These are phyloP conservation scores for Actias luna DNA, from an alignment of 2,888 invertebrate genomes.

Conservation along the genomic window DNA sequence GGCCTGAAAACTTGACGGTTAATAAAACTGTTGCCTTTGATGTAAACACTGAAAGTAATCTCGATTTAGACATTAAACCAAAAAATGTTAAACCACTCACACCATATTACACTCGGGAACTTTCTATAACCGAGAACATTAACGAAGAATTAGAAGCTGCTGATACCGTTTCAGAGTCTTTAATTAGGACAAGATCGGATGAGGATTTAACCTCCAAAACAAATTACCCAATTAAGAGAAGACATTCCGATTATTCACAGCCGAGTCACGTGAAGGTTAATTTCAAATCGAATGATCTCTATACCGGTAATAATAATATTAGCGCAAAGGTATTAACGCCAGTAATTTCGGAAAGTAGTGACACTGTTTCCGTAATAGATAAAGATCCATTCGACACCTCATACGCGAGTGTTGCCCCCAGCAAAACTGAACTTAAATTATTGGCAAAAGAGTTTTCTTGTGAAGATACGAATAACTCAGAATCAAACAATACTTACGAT, in stretches of 20 bases:
- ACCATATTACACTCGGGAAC: constrained; percentile 88
- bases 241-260: constrained; percentile 78
- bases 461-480: constrained; percentile 50
- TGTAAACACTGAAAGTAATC: constrained; percentile 60
- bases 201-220: constrained; percentile 82
- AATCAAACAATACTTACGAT: constrained; percentile 62
- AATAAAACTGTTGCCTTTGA: constrained; percentile 80
- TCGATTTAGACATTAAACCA: constrained; percentile 82
- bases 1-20: constrained; percentile 82
- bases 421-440: constrained; percentile 89
- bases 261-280: constrained; percentile 40
- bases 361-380: constrained; percentile 68
- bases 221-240: constrained; percentile 60
- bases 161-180: constrained; percentile 83
- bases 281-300: constrained; percentile 58
- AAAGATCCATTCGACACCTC: constrained; percentile 94
- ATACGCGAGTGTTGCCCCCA: constrained; percentile 87
- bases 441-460: constrained; percentile 88
- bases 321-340: constrained; percentile 85
- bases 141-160: constrained; percentile 83
- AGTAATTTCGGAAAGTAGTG: constrained; percentile 57
- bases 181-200: constrained; percentile 84
- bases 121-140: constrained; percentile 79
- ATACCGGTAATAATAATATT: constrained; percentile 54
- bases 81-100: constrained; percentile 88